phyloP scores from a whole-genome alignment of 92 coral and sea anemone genomes.

The Epizoanthus fatuus region DNA sequence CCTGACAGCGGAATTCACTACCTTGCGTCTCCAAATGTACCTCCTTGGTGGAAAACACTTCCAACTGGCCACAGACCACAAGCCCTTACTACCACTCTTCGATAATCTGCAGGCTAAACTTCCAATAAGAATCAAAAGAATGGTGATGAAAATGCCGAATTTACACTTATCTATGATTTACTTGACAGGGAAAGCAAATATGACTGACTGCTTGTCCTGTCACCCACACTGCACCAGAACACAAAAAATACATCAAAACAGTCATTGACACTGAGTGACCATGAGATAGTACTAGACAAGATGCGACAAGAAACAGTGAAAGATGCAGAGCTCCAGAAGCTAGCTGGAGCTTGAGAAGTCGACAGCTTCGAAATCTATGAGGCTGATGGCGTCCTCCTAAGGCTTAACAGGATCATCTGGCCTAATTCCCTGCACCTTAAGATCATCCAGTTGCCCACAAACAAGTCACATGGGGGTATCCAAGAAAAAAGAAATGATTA shows the following conservation, averaged over 20 bases:
- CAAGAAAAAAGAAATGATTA: no score
- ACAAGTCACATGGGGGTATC: no score
- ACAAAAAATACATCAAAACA: constrained; percentile 60
- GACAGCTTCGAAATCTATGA: constrained; percentile 66
- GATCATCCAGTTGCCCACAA: constrained; percentile 32
- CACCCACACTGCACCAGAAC: background rate
- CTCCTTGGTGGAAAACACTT: background rate
- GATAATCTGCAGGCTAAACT: no score
- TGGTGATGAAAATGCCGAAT: no score
- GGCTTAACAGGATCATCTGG: constrained; percentile 63
- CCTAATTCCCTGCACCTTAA: constrained; percentile 47
- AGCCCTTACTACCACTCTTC: no score
- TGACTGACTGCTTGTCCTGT: constrained; percentile 44
- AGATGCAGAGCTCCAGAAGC: no score
- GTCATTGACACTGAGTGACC: constrained; percentile 43
- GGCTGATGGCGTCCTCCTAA: constrained; percentile 58
- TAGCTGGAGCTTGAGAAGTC: no score
- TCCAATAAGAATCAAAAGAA: no score
- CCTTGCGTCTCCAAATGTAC: constrained; percentile 58
- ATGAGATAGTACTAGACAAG: constrained; percentile 65
- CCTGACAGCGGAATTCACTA: constrained; percentile 37
- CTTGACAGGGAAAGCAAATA: constrained; percentile 39
- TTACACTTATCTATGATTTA: constrained; percentile 27
- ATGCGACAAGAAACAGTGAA: background rate
- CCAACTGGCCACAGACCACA: background rate